Conservation (phyloP, 2,113 vertebrate genomes). For the Empidonax traillii region DNA sequence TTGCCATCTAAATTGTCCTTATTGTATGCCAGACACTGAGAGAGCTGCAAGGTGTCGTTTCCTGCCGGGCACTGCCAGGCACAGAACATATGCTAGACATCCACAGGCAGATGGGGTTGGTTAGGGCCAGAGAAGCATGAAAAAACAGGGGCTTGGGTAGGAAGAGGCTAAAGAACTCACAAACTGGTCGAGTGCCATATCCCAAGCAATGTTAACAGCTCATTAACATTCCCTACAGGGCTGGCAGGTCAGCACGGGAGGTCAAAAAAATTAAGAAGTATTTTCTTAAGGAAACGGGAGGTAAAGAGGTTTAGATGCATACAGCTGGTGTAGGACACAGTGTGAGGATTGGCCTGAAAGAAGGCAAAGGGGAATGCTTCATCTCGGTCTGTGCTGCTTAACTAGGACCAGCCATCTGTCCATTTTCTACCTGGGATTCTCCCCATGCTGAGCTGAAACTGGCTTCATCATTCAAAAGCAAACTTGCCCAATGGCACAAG, state of each 20-base stretch:
- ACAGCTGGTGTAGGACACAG: background rate
- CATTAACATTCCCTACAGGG: slow-evolving; percentile 55
- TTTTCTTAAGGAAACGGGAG: slow-evolving; percentile 56
- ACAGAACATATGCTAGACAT: slow-evolving; percentile 66
- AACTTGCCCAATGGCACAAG: slow-evolving; percentile 64
- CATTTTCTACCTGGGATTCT: slow-evolving; percentile 75
- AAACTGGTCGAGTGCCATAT: slow-evolving; percentile 19
- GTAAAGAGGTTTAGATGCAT: slow-evolving; percentile 5
- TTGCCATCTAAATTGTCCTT: slow-evolving; percentile 57
- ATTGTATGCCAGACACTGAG: slow-evolving; percentile 44
- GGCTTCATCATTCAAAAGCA: slow-evolving; percentile 75
- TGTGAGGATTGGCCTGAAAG: slow-evolving; percentile 23
- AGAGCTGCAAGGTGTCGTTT: slow-evolving; percentile 38
- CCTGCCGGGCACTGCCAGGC: slow-evolving; percentile 65
- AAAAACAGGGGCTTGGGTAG: slow-evolving; percentile 4
- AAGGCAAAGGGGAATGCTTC: slow-evolving; percentile 54
- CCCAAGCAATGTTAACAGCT: slow-evolving; percentile 55
- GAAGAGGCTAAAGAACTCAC: slow-evolving; percentile 38
- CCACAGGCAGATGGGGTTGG: slow-evolving; percentile 62
- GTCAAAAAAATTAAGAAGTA: slow-evolving; percentile 56
- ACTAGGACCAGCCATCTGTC: slow-evolving; percentile 68
- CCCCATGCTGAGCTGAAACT: slow-evolving; percentile 72
- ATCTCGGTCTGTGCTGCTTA: slow-evolving; percentile 55
- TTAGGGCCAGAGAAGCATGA: slow-evolving; percentile 44
- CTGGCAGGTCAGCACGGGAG: slow-evolving; percentile 31